Evolutionary conservation across 1,140 invertebrate genomes (phyloP).

Genomic region (Lineus longissimus): DNA sequence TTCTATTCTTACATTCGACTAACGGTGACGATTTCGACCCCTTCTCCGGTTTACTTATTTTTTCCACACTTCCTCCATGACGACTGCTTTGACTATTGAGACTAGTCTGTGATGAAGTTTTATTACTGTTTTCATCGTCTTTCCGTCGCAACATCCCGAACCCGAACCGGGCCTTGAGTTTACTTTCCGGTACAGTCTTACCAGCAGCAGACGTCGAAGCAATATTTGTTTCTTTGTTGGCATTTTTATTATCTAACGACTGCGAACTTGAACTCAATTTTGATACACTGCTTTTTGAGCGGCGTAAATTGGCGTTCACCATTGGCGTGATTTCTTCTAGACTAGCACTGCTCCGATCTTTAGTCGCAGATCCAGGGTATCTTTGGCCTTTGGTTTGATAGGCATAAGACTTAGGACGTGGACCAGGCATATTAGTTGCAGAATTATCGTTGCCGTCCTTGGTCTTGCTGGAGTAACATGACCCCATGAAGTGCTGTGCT

Average conservation of each 20-base stretch:
- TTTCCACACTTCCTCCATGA: not conserved
- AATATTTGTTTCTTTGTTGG: not conserved
- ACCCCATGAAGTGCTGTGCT: not conserved
- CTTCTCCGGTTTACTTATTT: not conserved
- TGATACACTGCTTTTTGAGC: not conserved
- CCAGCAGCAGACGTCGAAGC: too few species aligned
- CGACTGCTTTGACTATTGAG: not conserved
- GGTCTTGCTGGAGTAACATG: slow-evolving; percentile 7
- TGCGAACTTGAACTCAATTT: not conserved
- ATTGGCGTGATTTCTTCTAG: not conserved
- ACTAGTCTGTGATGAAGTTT: too few species aligned
- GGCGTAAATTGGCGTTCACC: not conserved
- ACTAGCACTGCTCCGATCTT: not conserved
- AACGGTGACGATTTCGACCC: not conserved
- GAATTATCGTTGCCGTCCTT: slow-evolving; percentile 1
- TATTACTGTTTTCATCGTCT: too few species aligned
- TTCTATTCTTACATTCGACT: slow-evolving; percentile 2
- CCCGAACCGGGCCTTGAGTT: not conserved
- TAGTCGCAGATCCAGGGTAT: not conserved
- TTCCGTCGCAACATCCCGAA: not conserved
- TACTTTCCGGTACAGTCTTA: not conserved
- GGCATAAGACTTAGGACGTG: not conserved
- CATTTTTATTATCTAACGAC: not conserved
- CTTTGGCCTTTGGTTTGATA: not conserved
- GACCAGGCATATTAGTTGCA: not conserved